These are phyloP conservation scores for Intellagama lesueurii DNA, from an alignment of 2,797 vertebrate genomes.

Conservation along the genomic window DNA sequence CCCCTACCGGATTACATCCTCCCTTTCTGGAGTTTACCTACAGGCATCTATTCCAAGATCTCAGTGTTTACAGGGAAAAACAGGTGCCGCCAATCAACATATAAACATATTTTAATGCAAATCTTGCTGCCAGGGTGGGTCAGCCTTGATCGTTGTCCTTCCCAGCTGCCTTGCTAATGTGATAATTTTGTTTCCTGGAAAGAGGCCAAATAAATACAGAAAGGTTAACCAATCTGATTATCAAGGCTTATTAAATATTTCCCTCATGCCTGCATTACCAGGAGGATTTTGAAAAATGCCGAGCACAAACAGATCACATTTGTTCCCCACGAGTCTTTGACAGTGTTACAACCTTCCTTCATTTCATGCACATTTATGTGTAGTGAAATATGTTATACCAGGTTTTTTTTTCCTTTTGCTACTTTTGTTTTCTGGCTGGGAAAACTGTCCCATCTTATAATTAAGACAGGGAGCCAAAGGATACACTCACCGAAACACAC, in stretches of 20 bases:
- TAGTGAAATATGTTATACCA: not conserved
- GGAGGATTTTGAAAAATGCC: not conserved
- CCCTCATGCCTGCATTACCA: not conserved
- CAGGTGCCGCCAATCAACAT: too few relatives aligned
- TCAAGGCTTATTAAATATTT: constrained; percentile 1
- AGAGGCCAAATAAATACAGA: constrained; percentile 15
- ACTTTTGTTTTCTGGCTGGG: constrained; percentile 24
- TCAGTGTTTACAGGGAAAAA: too few relatives aligned
- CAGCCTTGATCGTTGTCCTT: not conserved
- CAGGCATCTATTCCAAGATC: too few relatives aligned
- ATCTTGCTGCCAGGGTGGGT: constrained; percentile 10
- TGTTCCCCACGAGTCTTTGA: not conserved
- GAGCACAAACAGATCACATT: not conserved
- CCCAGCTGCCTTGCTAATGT: not conserved
- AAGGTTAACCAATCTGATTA: constrained; percentile 4
- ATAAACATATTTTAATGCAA: not conserved
- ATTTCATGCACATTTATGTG: not conserved
- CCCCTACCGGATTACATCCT: not conserved
- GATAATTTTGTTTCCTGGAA: not conserved
- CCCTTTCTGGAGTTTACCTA: too few relatives aligned
- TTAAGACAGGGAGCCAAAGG: constrained; percentile 33
- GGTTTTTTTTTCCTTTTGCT: not conserved
- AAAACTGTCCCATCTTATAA: constrained; percentile 8
- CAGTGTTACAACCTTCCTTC: not conserved
- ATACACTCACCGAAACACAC: not conserved